These are phyloP conservation scores for Pangasius larnaudii DNA, from an alignment of 2,797 vertebrate genomes.

Conservation along the genomic window DNA sequence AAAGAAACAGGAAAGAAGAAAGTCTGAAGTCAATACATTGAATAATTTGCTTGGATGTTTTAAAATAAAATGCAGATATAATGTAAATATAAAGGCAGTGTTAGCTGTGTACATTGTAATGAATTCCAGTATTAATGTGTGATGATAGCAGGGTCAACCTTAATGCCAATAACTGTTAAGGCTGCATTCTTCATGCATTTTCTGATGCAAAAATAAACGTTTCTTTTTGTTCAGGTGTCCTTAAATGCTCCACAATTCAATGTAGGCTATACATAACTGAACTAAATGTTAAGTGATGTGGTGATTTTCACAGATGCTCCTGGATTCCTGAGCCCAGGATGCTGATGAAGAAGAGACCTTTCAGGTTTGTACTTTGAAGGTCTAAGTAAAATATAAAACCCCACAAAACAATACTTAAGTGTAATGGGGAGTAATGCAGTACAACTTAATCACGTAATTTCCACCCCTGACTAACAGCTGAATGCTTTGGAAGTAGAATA, in stretches of 20 bases:
- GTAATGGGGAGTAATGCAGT: background rate
- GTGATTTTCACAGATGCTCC: background rate
- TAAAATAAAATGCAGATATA: background rate
- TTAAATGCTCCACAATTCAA: background rate
- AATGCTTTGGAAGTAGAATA: background rate
- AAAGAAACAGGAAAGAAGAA: too few species aligned
- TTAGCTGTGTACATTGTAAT: background rate
- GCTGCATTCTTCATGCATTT: conserved; percentile 55
- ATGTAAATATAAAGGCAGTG: background rate
- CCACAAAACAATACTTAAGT: background rate
- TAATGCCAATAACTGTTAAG: conserved; percentile 49
- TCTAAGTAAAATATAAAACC: background rate
- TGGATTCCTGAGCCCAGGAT: background rate
- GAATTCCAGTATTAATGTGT: background rate
- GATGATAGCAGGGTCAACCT: conserved; percentile 30
- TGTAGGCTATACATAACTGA: background rate
- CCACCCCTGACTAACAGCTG: background rate
- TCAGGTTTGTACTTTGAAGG: background rate
- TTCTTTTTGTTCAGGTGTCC: background rate
- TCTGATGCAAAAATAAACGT: conserved; percentile 54
- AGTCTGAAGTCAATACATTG: background rate
- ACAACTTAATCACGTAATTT: background rate
- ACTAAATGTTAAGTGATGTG: background rate
- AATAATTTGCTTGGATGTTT: background rate
- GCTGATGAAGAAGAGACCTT: background rate